Conservation (phyloP, 2,797 vertebrate genomes). For the Xiphorhynchus erythropygius region DNA sequence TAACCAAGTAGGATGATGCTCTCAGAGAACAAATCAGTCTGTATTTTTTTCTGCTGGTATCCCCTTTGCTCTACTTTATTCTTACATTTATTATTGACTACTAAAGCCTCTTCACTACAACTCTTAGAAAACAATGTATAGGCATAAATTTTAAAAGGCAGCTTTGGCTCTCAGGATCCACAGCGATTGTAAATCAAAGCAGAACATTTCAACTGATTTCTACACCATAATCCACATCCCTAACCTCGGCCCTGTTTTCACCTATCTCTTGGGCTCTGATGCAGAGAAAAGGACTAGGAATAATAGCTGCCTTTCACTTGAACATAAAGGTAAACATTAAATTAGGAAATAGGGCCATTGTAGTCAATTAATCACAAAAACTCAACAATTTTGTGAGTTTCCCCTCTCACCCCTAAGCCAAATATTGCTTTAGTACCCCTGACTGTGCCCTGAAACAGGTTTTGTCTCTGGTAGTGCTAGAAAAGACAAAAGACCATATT, state of each 20-base stretch:
- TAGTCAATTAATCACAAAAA: background rate
- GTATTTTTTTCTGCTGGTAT: background rate
- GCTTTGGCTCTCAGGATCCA: background rate
- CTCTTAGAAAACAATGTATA: background rate
- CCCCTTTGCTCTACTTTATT: background rate
- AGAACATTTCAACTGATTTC: background rate
- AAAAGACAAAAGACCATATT: background rate
- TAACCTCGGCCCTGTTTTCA: background rate
- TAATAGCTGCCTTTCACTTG: background rate
- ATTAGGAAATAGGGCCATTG: background rate
- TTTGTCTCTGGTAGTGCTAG: background rate
- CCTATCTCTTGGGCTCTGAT: background rate
- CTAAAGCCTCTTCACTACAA: background rate
- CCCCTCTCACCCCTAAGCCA: rapidly evolving
- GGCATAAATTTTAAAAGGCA: conserved; percentile 14
- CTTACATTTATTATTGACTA: background rate
- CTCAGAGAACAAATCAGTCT: background rate
- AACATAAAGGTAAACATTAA: background rate
- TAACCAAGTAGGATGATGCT: background rate
- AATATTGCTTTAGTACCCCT: background rate
- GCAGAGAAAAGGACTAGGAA: background rate
- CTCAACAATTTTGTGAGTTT: background rate
- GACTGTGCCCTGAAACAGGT: background rate
- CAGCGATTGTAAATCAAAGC: background rate
- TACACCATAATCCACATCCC: background rate